Evolutionary conservation across 1,140 invertebrate species (phyloP).

Genomic region (Fopius arisanus): DNA sequence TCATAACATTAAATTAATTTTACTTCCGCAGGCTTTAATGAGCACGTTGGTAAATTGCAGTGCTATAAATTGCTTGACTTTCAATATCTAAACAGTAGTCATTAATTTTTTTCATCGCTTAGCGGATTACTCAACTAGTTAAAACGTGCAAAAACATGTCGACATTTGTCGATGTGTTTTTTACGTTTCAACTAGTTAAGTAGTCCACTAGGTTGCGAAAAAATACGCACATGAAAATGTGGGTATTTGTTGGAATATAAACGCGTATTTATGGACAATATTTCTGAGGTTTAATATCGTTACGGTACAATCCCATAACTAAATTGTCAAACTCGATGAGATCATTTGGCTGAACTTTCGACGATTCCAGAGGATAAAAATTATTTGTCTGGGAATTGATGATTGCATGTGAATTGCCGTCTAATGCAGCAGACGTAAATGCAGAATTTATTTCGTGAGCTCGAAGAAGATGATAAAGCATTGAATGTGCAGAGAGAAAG

Average conservation of each 20-base stretch:
- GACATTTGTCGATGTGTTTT: too few relatives aligned
- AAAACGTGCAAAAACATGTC: too few relatives aligned
- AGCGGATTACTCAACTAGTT: too few relatives aligned
- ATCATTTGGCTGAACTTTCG: neutral
- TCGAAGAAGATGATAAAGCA: neutral
- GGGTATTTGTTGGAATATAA: neutral
- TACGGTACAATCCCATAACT: neutral
- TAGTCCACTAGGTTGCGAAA: too few relatives aligned
- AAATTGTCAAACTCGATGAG: neutral
- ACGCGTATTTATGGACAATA: neutral
- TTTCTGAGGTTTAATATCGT: neutral
- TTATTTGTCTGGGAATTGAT: neutral
- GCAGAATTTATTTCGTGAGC: neutral
- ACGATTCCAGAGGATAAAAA: neutral
- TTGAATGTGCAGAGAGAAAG: neutral
- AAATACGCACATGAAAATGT: neutral
- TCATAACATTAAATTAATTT: too few relatives aligned
- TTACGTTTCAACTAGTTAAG: too few relatives aligned
- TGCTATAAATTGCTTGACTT: too few relatives aligned
- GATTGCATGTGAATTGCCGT: neutral
- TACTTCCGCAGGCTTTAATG: too few relatives aligned
- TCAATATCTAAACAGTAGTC: too few relatives aligned
- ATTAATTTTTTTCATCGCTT: too few relatives aligned
- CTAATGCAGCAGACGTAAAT: neutral
- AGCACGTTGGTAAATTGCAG: too few relatives aligned